Base-by-base conservation (phyloP, 2,113 vertebrate genomes). In the Coregonus clupeaformis region DNA sequence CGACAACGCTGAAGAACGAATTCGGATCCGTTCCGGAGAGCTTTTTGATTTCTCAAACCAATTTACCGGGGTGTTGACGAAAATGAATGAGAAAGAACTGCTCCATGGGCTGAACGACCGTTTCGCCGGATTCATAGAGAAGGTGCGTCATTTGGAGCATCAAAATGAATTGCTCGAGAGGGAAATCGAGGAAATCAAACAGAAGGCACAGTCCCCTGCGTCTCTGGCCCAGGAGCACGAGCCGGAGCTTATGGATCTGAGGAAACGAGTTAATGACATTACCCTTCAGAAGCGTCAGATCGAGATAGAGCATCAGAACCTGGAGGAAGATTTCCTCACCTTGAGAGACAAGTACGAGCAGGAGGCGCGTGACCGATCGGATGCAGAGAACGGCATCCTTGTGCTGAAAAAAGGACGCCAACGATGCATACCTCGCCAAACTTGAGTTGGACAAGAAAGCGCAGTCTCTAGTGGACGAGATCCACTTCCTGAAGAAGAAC, bases 21-120 rank as follows among this genome's bases (percentile, higher is more conserved):
- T 72, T 60, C 20, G 77, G 68, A 24, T 66, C 69, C 14, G 60
- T 42, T 18, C 62, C 59, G 3, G 72, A 78, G 14, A 84, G 69
- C 47, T 16, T 29, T 77, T 75, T 6, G 73, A 73, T 45, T 30
- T 75, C 3, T 71, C n/a, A 4, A 36, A 24, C 2, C 66, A 71
- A 5, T 5, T 66, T 62, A 49, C 79, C 18, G 80, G 36, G 29
- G 85, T 72, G 64, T 52, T 68, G 0, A 67, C 24, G 42, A 71
- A 74, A 16, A 73, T 69, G 6, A 86, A 87, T 2, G 92, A 92
- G 77, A 93, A 90, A 71, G 82, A 93, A 42, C 1, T 79, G 74
- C 88, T 94, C 63, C 90, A 74, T 1, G 90, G 89, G 16, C 85
- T 94, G 22, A 94, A 94, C 75, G 87, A 87, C n/a, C 91, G 93